Percentiles rank a stretch among this genome's conserved stretches.
Conservation (phyloP, 1,140 invertebrate species). For the Magallana ariakensis region DNA sequence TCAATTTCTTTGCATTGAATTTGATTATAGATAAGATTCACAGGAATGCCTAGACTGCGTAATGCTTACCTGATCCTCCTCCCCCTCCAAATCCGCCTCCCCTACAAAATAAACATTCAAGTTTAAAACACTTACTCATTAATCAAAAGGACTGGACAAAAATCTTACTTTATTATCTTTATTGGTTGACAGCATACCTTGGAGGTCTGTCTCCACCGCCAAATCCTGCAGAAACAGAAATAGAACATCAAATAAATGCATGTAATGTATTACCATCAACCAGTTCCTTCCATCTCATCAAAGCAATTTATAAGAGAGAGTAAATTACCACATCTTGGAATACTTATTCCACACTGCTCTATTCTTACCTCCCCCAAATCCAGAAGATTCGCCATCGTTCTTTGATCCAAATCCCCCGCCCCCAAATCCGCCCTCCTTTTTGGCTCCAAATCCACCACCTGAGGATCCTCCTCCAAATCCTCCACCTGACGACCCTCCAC, state of each 20-base stretch:
- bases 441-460: constrained; percentile 28
- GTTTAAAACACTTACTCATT: no score
- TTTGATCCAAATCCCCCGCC: constrained; percentile 36
- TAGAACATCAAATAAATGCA: neutral
- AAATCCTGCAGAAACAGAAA: constrained; percentile 36
- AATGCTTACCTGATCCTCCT: constrained; percentile 43
- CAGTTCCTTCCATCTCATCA: no score
- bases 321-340: no score
- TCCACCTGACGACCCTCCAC: neutral
- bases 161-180: neutral
- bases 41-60: no score
- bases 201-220: constrained; percentile 56
- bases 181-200: constrained; percentile 45
- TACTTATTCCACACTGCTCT: neutral
- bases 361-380: constrained; percentile 20
- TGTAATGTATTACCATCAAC: neutral
- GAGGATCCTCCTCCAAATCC: constrained; percentile 39
- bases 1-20: no score
- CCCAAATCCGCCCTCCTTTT: constrained; percentile 39
- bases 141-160: no score
- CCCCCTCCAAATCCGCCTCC: constrained; percentile 64
- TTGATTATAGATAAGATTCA: neutral
- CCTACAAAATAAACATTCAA: constrained; percentile 37
- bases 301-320: no score
- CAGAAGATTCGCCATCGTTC: constrained; percentile 45